Conservation (phyloP, 2,888 invertebrate genomes). For the Tiliacea citrago region DNA sequence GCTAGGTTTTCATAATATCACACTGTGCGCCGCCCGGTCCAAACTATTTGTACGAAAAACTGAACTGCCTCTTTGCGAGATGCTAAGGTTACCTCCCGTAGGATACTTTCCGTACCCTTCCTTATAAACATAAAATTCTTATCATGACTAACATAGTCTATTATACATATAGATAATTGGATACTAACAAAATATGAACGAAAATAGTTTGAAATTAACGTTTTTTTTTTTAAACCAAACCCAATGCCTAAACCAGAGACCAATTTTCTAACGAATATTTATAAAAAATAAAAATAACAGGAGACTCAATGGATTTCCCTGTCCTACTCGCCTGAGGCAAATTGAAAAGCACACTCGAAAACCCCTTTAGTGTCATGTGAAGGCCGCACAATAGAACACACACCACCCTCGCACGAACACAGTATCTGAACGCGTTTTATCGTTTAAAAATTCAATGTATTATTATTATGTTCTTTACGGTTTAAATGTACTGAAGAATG, state of each 20-base stretch:
- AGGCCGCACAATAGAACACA: constrained; percentile 82
- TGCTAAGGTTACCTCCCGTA: too few species aligned
- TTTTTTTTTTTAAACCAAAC: not conserved
- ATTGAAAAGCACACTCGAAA: constrained; percentile 90
- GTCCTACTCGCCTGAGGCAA: constrained; percentile 79
- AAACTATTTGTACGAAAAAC: too few species aligned
- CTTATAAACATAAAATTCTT: too few species aligned
- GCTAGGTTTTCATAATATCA: too few species aligned
- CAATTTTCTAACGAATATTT: not conserved
- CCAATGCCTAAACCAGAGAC: too few species aligned
- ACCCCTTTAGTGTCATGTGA: constrained; percentile 88
- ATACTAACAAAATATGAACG: too few species aligned
- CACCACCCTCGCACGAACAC: constrained; percentile 70
- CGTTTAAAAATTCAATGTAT: constrained; percentile 76
- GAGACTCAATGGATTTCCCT: constrained; percentile 64
- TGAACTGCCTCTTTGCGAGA: too few species aligned
- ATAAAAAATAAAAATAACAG: not conserved
- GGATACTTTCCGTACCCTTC: too few species aligned
- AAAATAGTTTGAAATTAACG: too few species aligned
- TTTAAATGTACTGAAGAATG: constrained; percentile 20
- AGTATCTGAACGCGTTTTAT: constrained; percentile 73
- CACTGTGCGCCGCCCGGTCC: too few species aligned
- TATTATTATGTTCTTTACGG: constrained; percentile 24
- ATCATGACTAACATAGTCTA: too few species aligned
- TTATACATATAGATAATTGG: too few species aligned